These are phyloP conservation scores for Spilogale gracilis DNA, from an alignment of 2,113 vertebrate genomes.

Conservation along the genomic window DNA sequence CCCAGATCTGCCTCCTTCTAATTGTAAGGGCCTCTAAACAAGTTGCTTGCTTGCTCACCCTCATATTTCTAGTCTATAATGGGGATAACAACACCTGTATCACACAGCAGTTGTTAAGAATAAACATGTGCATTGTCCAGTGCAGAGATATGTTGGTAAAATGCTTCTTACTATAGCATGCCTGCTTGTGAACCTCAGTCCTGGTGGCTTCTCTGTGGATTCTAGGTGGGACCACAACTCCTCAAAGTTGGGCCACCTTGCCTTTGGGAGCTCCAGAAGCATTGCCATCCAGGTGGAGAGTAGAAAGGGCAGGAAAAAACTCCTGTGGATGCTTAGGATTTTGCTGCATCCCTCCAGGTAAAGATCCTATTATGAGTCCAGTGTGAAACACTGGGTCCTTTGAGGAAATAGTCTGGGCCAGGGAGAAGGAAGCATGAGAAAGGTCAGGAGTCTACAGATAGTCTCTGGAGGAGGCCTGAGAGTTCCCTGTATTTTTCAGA, in stretches of 20 bases:
- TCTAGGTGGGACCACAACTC: not conserved
- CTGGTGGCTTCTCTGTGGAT: not conserved
- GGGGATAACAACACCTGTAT: not conserved
- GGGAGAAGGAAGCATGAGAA: not conserved
- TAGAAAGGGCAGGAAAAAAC: not conserved
- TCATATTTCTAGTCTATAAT: not conserved
- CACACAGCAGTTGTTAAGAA: not conserved
- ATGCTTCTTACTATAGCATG: not conserved
- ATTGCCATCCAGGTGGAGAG: not conserved
- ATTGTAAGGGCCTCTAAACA: not conserved
- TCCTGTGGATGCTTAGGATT: not conserved
- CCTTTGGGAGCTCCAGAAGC: not conserved
- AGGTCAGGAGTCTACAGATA: not conserved
- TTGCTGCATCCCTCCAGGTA: not conserved
- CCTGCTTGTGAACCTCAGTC: not conserved
- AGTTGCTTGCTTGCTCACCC: not conserved
- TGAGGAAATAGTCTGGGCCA: not conserved
- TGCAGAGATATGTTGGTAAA: not conserved
- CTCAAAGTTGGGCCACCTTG: not conserved
- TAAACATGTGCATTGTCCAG: not conserved
- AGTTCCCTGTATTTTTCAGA: not conserved
- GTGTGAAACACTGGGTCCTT: not conserved
- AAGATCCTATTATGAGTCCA: not conserved
- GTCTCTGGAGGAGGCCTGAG: not conserved
- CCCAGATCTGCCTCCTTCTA: not conserved